Percentiles rank a stretch among this genome's conserved stretches.
These are phyloP conservation scores for Potorous gilbertii DNA, from an alignment of 2,797 vertebrate genomes.

Conservation along the genomic window DNA sequence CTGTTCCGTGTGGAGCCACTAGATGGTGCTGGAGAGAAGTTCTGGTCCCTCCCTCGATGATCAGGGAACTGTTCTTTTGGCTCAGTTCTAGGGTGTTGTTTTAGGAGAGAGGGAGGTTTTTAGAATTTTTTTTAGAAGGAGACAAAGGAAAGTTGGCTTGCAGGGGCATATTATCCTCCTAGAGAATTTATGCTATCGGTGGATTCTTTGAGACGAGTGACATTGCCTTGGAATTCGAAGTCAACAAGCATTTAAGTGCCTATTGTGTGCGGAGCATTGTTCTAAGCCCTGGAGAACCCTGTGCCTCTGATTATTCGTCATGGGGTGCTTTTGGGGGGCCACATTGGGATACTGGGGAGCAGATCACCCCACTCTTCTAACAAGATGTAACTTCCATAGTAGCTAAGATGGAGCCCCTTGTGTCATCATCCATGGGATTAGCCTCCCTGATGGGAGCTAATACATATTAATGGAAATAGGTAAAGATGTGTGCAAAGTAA, in stretches of 20 bases:
- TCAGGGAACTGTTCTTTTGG: not conserved
- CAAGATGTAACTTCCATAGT: too few relatives aligned
- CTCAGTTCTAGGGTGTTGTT: not conserved
- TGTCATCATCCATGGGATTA: too few relatives aligned
- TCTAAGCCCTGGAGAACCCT: too few relatives aligned
- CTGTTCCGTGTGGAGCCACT: conserved; percentile 4
- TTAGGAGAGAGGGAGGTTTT: not conserved
- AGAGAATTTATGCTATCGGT: too few relatives aligned
- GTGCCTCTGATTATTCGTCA: too few relatives aligned
- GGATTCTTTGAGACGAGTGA: too few relatives aligned
- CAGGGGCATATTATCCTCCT: not conserved
- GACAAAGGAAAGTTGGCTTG: not conserved
- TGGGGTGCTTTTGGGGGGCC: too few relatives aligned
- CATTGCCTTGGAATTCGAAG: not conserved
- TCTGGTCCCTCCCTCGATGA: not conserved
- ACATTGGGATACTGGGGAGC: too few relatives aligned
- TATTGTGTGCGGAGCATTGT: not conserved
- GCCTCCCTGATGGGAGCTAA: too few relatives aligned
- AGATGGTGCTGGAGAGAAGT: conserved; percentile 62
- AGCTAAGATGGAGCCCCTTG: too few relatives aligned
- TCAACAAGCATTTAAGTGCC: not conserved
- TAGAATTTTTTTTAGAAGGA: too few relatives aligned
- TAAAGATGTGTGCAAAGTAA: not conserved
- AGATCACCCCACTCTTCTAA: too few relatives aligned
- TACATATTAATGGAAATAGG: not conserved